phyloP scores from a whole-genome alignment of 1,140 invertebrate species.

The Drosophila pallidifrons region DNA sequence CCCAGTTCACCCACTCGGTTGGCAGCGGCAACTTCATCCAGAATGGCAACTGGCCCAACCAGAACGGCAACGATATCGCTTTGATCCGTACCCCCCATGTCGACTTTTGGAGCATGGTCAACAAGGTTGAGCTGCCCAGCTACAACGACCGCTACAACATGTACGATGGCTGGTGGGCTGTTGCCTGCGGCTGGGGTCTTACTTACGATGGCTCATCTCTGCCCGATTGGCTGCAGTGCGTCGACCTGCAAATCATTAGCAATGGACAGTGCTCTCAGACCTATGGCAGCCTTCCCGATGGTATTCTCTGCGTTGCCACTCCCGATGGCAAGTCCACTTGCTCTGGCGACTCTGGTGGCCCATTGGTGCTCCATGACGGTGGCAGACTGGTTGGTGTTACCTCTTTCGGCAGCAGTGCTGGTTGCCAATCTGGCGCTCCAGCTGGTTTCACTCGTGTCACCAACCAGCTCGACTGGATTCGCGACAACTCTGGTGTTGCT shows the following conservation, averaged over 20 bases:
- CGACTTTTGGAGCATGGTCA: slow-evolving; percentile 35
- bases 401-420: slow-evolving; percentile 52
- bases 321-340: slow-evolving; percentile 60
- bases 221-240: slow-evolving; percentile 52
- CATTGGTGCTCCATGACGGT: slow-evolving; percentile 85
- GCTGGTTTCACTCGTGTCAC: slow-evolving; percentile 85
- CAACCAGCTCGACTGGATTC: slow-evolving; percentile 86
- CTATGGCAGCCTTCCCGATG: slow-evolving; percentile 46
- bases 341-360: slow-evolving; percentile 86
- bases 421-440: slow-evolving; percentile 63
- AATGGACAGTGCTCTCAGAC: slow-evolving; percentile 49
- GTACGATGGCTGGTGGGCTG: slow-evolving; percentile 34
- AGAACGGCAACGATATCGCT: slow-evolving; percentile 49
- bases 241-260: slow-evolving; percentile 55
- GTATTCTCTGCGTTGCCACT: too few species aligned
- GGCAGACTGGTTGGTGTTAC: slow-evolving; percentile 85
- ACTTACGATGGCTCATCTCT: slow-evolving; percentile 30
- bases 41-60: slow-evolving; percentile 38
- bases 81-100: slow-evolving; percentile 39
- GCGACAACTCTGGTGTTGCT: slow-evolving; percentile 46
- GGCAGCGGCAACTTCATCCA: slow-evolving; percentile 34
- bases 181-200: slow-evolving; percentile 52
- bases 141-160: slow-evolving; percentile 32
- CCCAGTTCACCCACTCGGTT: slow-evolving; percentile 42
- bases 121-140: slow-evolving; percentile 45